Evolutionary conservation across 1,140 invertebrate genomes (phyloP), one percentile per base, ranked within the genome.

Genomic region (Brachionus rotundiformis): DNA sequence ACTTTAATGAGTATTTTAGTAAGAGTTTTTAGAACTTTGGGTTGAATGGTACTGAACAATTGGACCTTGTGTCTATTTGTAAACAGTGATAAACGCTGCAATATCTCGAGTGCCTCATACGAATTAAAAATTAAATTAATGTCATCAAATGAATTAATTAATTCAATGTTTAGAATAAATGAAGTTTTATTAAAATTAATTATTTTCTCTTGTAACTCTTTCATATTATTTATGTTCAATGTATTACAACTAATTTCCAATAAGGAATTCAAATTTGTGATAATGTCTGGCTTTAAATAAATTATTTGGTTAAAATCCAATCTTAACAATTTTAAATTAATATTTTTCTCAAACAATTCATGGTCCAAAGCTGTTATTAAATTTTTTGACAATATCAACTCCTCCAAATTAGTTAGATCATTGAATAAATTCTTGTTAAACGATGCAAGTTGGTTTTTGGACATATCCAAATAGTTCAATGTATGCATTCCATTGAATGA

Each of bases 351-450:
- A 39, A 75, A 75, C 36, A 49, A 44, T n/a, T 25, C 16, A 16
- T 31, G 10, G 25, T 75, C 36, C 3, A 75, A 8, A 8, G 36
- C 25, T 23, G 11, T 16, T 4, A 75, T 41, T 75, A 44, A n/a
- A 27, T 75, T 75, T 41, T 75, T 75, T 41, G 71, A 75, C 71
- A 75, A 31, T 49, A 75, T 49, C 33, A 75, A 75, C 23, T 44
- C 36, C 16, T 75, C 71, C 36, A 75, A 27, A 27, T 8, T 13
- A 25, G 33, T 44, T 0, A 75, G 33, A 41, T 6, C 33, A 75
- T 75, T 49, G 13, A 75, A 75, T 5, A 49, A 31, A 29, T 16
- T 41, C 29, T 41, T 44, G 10, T 39, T 39, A 5, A 75, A n/a
- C 29, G 44, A 29, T 49, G 16, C 41, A n/a, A 49, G 13, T n/a